A percentile compares a stretch with the other conserved stretches of the same genome.
phyloP scores from a whole-genome alignment of 1,140 invertebrate genomes.

The Trichonephila clavata region DNA sequence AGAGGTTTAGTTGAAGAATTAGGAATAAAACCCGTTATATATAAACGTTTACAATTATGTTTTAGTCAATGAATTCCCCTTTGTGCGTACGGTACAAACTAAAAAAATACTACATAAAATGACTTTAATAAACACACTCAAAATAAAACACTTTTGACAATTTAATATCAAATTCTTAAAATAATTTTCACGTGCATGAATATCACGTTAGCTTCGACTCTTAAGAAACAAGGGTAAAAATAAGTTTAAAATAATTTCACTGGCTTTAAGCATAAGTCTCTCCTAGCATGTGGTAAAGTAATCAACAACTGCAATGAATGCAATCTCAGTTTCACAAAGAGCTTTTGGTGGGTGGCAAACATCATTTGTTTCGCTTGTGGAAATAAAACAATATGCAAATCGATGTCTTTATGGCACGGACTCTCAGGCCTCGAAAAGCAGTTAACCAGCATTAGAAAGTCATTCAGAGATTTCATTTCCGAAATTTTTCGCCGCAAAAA shows the following conservation, averaged over 20 bases:
- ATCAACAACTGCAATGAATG: constrained; percentile 11
- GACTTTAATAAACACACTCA: background rate
- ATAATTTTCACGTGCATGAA: background rate
- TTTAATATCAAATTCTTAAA: background rate
- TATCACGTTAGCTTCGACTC: background rate
- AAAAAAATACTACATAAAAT: background rate
- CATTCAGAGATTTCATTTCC: constrained; percentile 46
- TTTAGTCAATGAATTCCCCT: no score
- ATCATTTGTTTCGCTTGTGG: background rate
- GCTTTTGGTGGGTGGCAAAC: background rate
- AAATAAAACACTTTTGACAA: background rate
- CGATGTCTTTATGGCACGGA: constrained; percentile 9
- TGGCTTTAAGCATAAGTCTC: background rate
- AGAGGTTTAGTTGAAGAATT: no score
- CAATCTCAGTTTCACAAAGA: constrained; percentile 18
- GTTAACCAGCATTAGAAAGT: constrained; percentile 18
- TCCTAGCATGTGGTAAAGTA: background rate
- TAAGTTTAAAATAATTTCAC: background rate
- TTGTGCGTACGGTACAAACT: no score
- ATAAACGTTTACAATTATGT: no score
- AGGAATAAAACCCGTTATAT: no score
- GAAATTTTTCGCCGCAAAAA: background rate
- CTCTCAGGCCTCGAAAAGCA: background rate
- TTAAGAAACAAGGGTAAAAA: background rate
- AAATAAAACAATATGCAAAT: constrained; percentile 27